Conservation (phyloP, 2,797 vertebrate genomes). For the Acridotheres tristis region DNA sequence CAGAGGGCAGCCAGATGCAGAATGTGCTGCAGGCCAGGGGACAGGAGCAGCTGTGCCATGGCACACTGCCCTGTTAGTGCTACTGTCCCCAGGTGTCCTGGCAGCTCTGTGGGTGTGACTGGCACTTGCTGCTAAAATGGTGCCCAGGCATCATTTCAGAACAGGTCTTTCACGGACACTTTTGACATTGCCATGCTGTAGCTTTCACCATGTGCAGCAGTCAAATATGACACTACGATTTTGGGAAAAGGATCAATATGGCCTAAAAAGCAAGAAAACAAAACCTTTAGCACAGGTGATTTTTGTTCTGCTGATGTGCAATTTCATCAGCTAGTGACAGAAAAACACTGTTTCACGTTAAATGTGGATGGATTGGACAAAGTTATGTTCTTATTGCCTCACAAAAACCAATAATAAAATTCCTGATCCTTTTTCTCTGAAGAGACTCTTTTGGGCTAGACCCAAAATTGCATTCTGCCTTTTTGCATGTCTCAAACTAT, state of each 20-base stretch:
- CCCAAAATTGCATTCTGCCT: not conserved
- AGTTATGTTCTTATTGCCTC: not conserved
- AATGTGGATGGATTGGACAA: not conserved
- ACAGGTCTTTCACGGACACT: not conserved
- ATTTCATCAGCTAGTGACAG: not conserved
- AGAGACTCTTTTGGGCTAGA: not conserved
- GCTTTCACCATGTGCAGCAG: not conserved
- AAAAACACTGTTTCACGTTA: not conserved
- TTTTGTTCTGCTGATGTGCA: not conserved
- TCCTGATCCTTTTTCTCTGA: not conserved
- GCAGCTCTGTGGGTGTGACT: accelerated
- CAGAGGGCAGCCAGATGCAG: accelerated
- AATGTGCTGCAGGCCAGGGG: not conserved
- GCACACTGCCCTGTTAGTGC: accelerated
- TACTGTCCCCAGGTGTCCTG: not conserved
- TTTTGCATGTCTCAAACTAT: not conserved
- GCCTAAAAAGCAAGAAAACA: not conserved
- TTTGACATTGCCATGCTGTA: not conserved
- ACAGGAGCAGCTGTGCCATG: not conserved
- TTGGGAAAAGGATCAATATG: not conserved
- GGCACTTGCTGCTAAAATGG: not conserved
- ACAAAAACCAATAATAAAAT: not conserved
- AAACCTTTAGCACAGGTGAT: not conserved
- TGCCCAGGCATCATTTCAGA: not conserved
- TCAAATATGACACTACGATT: not conserved